Percentiles rank a stretch among this genome's conserved stretches.
These are phyloP conservation scores for Orbicella faveolata DNA, from an alignment of 64 coral and sea anemone species.

Conservation along the genomic window DNA sequence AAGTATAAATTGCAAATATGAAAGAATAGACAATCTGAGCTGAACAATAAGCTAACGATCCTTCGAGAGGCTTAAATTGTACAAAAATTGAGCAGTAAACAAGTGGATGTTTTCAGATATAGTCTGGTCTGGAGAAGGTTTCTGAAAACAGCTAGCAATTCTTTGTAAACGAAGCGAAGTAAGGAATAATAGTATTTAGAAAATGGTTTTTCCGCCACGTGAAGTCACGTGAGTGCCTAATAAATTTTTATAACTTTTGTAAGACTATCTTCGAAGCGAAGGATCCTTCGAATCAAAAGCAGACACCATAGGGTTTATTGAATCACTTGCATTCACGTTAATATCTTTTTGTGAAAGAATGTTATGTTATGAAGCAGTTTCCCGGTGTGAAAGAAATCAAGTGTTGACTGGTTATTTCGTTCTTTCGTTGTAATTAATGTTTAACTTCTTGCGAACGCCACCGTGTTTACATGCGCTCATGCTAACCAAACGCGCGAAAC, in stretches of 20 bases:
- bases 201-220: background rate
- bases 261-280: background rate
- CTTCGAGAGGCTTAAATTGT: background rate
- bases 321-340: background rate
- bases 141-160: background rate
- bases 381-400: conserved; percentile 8
- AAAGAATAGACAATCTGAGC: background rate
- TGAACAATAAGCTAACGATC: background rate
- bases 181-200: background rate
- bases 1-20: background rate
- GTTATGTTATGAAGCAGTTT: background rate
- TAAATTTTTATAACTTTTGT: background rate
- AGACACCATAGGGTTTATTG: background rate
- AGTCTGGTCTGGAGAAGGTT: background rate
- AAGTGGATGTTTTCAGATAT: background rate
- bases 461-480: conserved; percentile 9
- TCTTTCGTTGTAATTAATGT: background rate
- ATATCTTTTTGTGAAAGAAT: background rate
- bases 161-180: background rate
- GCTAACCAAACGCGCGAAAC: background rate
- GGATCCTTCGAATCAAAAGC: background rate
- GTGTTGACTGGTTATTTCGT: background rate
- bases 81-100: background rate
- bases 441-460: conserved; percentile 2
- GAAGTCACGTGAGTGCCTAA: background rate